Conservation (phyloP, 2,888 invertebrate species). For the Escarpia spicata region DNA sequence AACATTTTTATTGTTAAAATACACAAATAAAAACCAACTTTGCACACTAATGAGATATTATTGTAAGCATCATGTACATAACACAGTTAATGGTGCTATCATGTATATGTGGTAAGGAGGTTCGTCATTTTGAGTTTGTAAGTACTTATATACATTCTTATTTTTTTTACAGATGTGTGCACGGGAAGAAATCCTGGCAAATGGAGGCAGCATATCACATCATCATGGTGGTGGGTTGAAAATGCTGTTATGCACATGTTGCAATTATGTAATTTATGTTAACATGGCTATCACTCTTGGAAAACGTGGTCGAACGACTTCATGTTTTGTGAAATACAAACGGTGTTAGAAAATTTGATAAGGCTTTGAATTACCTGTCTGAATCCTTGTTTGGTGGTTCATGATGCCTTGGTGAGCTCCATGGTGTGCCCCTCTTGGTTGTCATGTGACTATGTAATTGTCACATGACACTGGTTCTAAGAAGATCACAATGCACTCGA, state of each 20-base stretch:
- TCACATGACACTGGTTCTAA: no score
- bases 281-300: background rate
- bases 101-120: no score
- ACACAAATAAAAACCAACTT: no score
- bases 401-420: no score
- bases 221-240: constrained; percentile 79
- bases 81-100: no score
- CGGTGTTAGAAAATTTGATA: background rate
- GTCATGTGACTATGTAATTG: no score
- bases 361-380: background rate
- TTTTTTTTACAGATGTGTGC: constrained; percentile 73
- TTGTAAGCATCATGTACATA: no score
- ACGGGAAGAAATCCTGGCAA: constrained; percentile 89
- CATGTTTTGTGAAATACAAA: background rate
- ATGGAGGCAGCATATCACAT: constrained; percentile 92
- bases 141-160: background rate
- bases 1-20: no score
- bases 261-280: background rate
- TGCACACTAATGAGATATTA: no score
- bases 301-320: background rate
- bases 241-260: background rate
- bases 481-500: no score
- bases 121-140: background rate
- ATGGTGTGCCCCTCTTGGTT: no score
- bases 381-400: background rate